Evolutionary conservation across 2,113 vertebrate species (phyloP).

Genomic region (Menura novaehollandiae): DNA sequence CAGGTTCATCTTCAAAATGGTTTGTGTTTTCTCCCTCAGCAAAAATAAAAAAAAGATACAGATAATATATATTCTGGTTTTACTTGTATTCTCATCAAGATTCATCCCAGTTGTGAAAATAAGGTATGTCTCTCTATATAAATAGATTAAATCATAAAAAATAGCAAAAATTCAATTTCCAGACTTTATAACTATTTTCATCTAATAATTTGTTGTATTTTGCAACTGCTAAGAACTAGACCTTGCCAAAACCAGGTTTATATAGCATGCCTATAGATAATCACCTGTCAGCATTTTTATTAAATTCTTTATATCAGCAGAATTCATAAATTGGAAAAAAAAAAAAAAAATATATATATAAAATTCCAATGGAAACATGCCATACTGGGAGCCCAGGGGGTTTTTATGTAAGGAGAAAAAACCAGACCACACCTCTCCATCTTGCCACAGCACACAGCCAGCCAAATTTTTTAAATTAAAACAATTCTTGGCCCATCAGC

Average conservation of each 20-base stretch:
- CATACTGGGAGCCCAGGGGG: not conserved
- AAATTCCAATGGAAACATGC: not conserved
- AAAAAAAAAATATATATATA: not conserved
- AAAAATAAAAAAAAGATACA: too few species aligned
- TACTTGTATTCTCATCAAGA: not conserved
- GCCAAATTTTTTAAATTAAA: not conserved
- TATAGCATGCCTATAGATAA: not conserved
- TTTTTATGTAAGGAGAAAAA: not conserved
- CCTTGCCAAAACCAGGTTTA: not conserved
- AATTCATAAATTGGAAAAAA: not conserved
- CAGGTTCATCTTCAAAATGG: not conserved
- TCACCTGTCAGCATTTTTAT: not conserved
- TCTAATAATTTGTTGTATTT: not conserved
- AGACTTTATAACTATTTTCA: not conserved
- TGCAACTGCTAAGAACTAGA: not conserved
- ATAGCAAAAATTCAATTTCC: not conserved
- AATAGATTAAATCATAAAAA: constrained; percentile 8
- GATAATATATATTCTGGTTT: not conserved
- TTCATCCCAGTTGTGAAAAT: not conserved
- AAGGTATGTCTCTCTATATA: not conserved
- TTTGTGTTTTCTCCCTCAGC: not conserved
- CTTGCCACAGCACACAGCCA: not conserved
- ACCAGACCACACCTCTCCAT: not conserved
- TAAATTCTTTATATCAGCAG: not conserved
- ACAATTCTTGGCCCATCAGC: not conserved